Conservation (phyloP, 2,113 vertebrate species). For the Ginglymostoma cirratum region DNA sequence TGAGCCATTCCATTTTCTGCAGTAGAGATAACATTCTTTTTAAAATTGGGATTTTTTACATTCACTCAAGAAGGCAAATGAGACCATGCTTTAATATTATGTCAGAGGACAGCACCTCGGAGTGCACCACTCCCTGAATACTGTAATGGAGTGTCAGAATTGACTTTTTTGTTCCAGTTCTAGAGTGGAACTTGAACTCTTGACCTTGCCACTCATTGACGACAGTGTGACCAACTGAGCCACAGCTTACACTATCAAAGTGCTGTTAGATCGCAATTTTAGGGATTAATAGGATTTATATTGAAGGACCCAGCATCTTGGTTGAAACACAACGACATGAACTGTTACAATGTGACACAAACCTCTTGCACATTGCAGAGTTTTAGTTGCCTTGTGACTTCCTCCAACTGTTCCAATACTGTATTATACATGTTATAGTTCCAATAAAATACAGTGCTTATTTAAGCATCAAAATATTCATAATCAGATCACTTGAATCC, state of each 20-base stretch:
- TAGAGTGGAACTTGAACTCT: not conserved
- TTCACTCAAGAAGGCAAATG: not conserved
- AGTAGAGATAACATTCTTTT: not conserved
- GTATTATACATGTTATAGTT: not conserved
- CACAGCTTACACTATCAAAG: not conserved
- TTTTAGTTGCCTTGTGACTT: not conserved
- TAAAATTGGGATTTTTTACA: not conserved
- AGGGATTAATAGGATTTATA: not conserved
- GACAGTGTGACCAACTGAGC: not conserved
- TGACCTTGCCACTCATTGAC: not conserved
- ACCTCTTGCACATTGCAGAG: not conserved
- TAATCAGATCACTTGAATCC: not conserved
- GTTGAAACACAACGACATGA: not conserved
- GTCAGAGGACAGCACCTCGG: not conserved
- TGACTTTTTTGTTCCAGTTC: not conserved
- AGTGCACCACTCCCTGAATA: not conserved
- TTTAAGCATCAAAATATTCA: not conserved
- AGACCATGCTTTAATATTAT: too few species aligned
- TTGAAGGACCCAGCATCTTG: not conserved
- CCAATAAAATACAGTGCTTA: not conserved
- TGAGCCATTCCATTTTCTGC: too few species aligned
- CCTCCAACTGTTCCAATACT: not conserved
- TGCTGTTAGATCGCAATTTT: not conserved
- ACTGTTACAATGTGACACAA: not conserved
- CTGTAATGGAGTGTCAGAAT: not conserved